Conservation (phyloP, 2,113 vertebrate species). For the Anguilla rostrata region DNA sequence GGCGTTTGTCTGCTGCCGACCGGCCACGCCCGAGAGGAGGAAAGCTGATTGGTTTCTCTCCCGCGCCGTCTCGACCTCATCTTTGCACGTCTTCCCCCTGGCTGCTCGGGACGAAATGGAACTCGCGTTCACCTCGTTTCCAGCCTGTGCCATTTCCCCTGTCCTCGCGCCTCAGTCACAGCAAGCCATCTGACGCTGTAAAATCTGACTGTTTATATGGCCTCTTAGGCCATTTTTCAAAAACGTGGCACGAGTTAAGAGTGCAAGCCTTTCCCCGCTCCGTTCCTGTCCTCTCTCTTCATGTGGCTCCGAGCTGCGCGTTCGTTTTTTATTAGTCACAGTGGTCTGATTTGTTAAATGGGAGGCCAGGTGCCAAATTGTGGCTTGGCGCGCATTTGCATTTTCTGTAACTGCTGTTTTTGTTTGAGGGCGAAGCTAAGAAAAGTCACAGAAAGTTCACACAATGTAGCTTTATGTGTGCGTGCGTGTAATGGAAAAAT, state of each 20-base stretch:
- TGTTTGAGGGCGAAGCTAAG: slow-evolving; percentile 51
- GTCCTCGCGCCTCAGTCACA: background rate
- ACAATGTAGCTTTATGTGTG: slow-evolving; percentile 46
- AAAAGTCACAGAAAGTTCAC: slow-evolving; percentile 57
- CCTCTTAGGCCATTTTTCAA: background rate
- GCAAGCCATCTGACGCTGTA: background rate
- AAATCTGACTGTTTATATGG: background rate
- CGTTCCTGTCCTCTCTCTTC: slow-evolving; percentile 53
- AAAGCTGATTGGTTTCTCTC: background rate
- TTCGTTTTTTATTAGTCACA: slow-evolving; percentile 62
- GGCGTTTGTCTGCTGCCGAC: background rate
- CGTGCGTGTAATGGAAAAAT: slow-evolving; percentile 35
- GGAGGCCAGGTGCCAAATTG: slow-evolving; percentile 63
- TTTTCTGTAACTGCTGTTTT: slow-evolving; percentile 58
- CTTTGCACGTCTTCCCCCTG: background rate
- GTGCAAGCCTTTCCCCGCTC: slow-evolving; percentile 22
- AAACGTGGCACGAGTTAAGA: background rate
- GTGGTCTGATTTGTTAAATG: slow-evolving; percentile 68
- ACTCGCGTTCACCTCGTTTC: background rate
- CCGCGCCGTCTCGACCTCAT: background rate
- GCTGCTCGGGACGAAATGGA: slow-evolving; percentile 4
- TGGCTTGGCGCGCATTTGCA: slow-evolving; percentile 60
- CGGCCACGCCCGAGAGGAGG: slow-evolving; percentile 5
- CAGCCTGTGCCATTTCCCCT: background rate
- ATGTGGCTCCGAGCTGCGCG: slow-evolving; percentile 50